Base-by-base conservation (phyloP, 1,140 invertebrate genomes). In the Capitella teleta region DNA sequence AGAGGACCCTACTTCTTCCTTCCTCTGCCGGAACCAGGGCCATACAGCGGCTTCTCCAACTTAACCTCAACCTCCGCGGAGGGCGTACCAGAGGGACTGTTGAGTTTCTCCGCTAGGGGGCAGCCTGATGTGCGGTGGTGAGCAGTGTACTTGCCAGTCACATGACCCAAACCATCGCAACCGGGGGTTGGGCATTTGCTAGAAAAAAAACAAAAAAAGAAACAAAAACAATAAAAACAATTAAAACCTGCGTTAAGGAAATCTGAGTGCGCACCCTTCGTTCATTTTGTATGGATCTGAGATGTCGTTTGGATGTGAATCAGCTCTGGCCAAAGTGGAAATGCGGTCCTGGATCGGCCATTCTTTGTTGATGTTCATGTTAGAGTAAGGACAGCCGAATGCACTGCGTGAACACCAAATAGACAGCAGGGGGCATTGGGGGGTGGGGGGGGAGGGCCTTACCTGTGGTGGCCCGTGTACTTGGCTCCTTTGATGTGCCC, bases 311-410 rank as follows among this genome's bases (percentile, higher is more conserved):
- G n/a, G n/a, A n/a, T n/a, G n/a, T n/a, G n/a, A n/a, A n/a, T n/a
- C n/a, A n/a, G n/a, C n/a, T n/a, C n/a, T n/a, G n/a, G n/a, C n/a
- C n/a, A n/a, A n/a, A n/a, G n/a, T n/a, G n/a, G n/a, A n/a, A n/a
- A 74, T 57, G 21, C 74, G 56, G 48, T 70, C 68, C 34, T 63
- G 66, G 5, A 68, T 52, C 21, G 59, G 57, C 25, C 71, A 67
- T 19, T 79, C 78, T 61, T 78, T 79, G 58, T 78, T 77, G 47
- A 84, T 72, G 73, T 86, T 85, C 51, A 79, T 71, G 3, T 74
- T 62, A 2, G 83, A 80, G 73, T 93, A 94, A 1, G 90, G 90
- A 74, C 90, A 95, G 23, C 84, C 81, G 59, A 82, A 81, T 18
- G 80, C 75, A 53, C 81, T 74, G 56, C 34, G 62, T 64, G n/a